Evolutionary conservation across 2,113 vertebrate species (phyloP), one percentile per base, ranked within the genome.

Genomic region (Hiodon alosoides): DNA sequence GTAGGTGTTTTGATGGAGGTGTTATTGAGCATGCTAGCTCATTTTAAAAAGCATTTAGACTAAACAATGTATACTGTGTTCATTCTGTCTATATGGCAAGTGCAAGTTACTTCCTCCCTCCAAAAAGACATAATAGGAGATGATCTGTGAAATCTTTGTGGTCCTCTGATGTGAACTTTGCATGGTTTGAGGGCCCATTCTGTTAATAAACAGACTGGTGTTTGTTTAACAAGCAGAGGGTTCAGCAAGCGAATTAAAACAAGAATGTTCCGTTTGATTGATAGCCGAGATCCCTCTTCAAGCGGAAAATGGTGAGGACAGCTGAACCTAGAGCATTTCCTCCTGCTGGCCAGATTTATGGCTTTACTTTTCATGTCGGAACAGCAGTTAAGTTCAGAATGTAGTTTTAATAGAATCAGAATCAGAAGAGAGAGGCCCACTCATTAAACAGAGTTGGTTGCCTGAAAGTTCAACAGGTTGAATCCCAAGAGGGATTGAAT

Each of bases 31-130:
- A 85, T 86, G 85, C 73, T 78, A 84, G 81, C 85, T 90, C 86
- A 87, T 85, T 82, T 84, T 84, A 78, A 75, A 84, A 82, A 76
- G 67, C 80, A 86, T 81, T 87, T 80, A 90, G 90, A 77, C 79
- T 69, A 83, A 69, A 7, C 80, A 79, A 86, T 82, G 79, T 87
- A 70, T 84, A 81, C 83, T 81, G 75, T 80, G 81, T 86, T 84
- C 86, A 81, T 83, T 76, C 66, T 13, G 51, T 83, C 80, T 89
- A 87, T 82, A 80, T 85, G 86, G 77, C 87, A 88, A 86, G 79
- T 31, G 31, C 31, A 31, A 31, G 31, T 31, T 31, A 31, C 31
- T 31, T 31, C 31, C 31, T 31, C 31, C 31, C 31, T 31, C 31
- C 31, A 31, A 31, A 31, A 31, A 31, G 11, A 47, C 14, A 4